Base-by-base conservation (phyloP, 2,113 vertebrate genomes). In the Hippocampus guttulatus region DNA sequence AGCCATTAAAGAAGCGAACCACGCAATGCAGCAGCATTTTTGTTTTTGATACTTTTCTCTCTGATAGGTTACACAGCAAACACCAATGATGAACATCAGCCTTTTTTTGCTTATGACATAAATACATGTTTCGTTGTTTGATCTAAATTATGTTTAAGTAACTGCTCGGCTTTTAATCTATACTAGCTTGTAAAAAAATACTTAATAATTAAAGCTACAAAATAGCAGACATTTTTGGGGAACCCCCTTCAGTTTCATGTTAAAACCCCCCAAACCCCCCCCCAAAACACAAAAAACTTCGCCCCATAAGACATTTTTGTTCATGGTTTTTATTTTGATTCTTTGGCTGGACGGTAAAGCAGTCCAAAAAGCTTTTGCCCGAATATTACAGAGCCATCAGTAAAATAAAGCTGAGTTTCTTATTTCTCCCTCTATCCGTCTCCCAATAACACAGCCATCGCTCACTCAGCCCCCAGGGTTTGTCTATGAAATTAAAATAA, bases 401-500 rank as follows among this genome's bases (percentile, higher is more conserved):
- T 75, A 68, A 88, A 86, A 89, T 88, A 89, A 87, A 83, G 81
- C 86, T 25, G 69, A 81, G 61, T 85, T 79, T 87, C 86, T 85
- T 78, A 81, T 81, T 85, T 78, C 81, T 71, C 70, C 69, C 71
- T 77, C 76, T 58, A 75, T 85, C 78, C 71, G 75, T 84, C 78
- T 61, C 68, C 52, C 67, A 55, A 74, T 65, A 47, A 43, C 72
- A 68, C 78, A 64, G 72, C 81, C 85, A 88, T 90, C 81, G 81
- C 85, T 76, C 68, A 72, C 74, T 89, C 81, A 74, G 73, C 80
- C 91, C 88, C 88, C 70, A 70, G 91, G 92, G 82, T 88, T 83
- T 61, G 79, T 87, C 85, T 89, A 78, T 89, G 87, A 92, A 91
- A 92, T 92, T 92, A 91, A 92, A 92, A 92, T 90, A 90, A 87